Percentiles rank a stretch among this genome's conserved stretches.
Conservation (phyloP, 1,140 invertebrate genomes). For the Drosophila ogumai region DNA sequence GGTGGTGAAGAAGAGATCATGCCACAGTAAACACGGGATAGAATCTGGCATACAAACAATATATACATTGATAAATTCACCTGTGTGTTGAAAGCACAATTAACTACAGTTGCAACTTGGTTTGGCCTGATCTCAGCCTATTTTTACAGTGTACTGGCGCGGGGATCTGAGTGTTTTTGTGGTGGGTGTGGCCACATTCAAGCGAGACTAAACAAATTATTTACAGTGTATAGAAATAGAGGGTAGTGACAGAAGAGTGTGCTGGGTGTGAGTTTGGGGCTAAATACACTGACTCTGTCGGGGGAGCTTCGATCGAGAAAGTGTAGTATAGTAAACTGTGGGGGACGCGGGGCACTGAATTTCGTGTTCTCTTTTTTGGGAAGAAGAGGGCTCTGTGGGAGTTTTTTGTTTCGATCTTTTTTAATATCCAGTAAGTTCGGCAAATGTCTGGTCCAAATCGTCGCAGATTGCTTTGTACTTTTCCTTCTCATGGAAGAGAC, state of each 20-base stretch:
- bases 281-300: slow-evolving; percentile 39
- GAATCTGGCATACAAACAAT: slow-evolving; percentile 49
- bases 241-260: slow-evolving; percentile 42
- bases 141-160: slow-evolving; percentile 67
- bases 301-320: slow-evolving; percentile 10
- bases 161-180: slow-evolving; percentile 5
- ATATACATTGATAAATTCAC: slow-evolving; percentile 68
- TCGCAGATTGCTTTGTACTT: slow-evolving; percentile 98
- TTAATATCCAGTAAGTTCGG: slow-evolving; percentile 94
- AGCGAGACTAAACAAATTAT: slow-evolving; percentile 74
- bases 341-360: slow-evolving; percentile 10
- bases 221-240: slow-evolving; percentile 69
- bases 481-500: slow-evolving; percentile 97
- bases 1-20: slow-evolving; percentile 57
- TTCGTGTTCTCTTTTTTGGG: slow-evolving; percentile 44
- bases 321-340: slow-evolving; percentile 31
- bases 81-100: slow-evolving; percentile 74
- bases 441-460: slow-evolving; percentile 99
- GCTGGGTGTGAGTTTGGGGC: slow-evolving; percentile 9
- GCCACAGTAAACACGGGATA: slow-evolving; percentile 69
- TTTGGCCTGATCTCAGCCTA: slow-evolving; percentile 54
- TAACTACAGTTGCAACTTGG: slow-evolving; percentile 75
- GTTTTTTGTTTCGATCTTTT: slow-evolving; percentile 62
- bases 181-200: slow-evolving; percentile 33
- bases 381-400: slow-evolving; percentile 29